Evolutionary conservation across 2,113 vertebrate genomes (phyloP), one percentile per base, ranked within the genome.

Genomic region (Formicarius rufipectus): DNA sequence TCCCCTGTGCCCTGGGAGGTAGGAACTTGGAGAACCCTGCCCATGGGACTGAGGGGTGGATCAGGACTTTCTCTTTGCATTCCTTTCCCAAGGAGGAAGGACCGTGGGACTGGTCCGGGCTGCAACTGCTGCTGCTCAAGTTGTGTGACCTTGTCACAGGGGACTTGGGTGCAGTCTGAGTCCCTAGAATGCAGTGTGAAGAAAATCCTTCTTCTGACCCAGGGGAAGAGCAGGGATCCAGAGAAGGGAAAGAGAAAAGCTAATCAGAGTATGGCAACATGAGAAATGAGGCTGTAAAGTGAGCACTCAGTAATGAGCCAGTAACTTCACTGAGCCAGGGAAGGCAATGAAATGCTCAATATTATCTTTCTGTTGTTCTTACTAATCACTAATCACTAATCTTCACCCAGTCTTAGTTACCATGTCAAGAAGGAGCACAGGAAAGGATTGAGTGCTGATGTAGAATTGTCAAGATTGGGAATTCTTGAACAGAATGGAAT

Each of bases 1-100:
- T 50, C 6, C 12, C 17, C n/a, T 24, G 0, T 1, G 4, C 25
- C 28, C 33, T 56, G 39, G 4, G 4, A 58, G 77, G 27, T 4
- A 14, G 37, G 39, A 50, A 6, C 40, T 18, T 58, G 64, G 21
- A n/a, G 28, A 31, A 16, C 11, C 50, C 44, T 49, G n/a, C 13
- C 33, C 35, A 2, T 30, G 45, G 60, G 28, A 9, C 6, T 13
- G 17, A 37, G 45, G 16, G 23, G 5, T 35, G 9, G 7, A 3
- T 47, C 16, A 16, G 66, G 31, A 49, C 53, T 78, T 87, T 8
- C 45, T 39, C 35, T n/a, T 67, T 31, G 27, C 12, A 1, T 44
- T 85, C 13, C 16, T 39, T 68, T 53, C n/a, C 27, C 27, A 13
- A 28, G 31, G 28, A 86, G 24, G 7, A 31, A 19, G 25, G 28